phyloP scores from a whole-genome alignment of 1,140 invertebrate genomes.

The Oscheius sp. region DNA sequence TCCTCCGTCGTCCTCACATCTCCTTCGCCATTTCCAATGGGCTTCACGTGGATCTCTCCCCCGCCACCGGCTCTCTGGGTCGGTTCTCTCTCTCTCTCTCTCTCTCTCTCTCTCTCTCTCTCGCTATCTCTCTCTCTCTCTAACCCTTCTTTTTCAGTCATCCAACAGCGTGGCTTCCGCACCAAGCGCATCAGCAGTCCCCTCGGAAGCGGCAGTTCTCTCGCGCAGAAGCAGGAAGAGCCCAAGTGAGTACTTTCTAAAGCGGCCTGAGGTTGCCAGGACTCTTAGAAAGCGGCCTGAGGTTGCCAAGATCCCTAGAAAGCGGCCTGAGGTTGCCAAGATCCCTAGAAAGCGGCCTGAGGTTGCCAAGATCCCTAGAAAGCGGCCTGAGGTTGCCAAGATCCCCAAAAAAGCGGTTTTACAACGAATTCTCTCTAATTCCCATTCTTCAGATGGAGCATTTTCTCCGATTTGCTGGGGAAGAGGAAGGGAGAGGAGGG shows the following conservation, averaged over 20 bases:
- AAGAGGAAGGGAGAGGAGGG: conserved; percentile 16
- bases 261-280: too few relatives aligned
- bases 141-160: conserved; percentile 10
- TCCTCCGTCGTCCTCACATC: neutral
- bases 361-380: too few relatives aligned
- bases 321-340: too few relatives aligned
- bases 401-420: too few relatives aligned
- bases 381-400: too few relatives aligned
- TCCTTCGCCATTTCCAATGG: neutral
- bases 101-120: neutral
- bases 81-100: too few relatives aligned
- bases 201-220: conserved; percentile 1
- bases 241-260: neutral
- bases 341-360: too few relatives aligned
- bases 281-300: too few relatives aligned
- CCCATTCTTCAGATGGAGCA: neutral
- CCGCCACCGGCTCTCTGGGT: neutral
- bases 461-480: conserved; percentile 8
- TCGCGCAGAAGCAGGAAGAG: neutral
- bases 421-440: conserved; percentile 15
- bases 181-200: conserved; percentile 19
- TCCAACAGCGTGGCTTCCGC: conserved; percentile 44
- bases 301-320: too few relatives aligned
- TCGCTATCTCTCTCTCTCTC: neutral
- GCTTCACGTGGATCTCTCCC: neutral